A percentile compares a stretch with the other conserved stretches of the same genome.
Evolutionary conservation across 2,113 vertebrate species (phyloP).

Genomic region (Nothoprocta pentlandii): DNA sequence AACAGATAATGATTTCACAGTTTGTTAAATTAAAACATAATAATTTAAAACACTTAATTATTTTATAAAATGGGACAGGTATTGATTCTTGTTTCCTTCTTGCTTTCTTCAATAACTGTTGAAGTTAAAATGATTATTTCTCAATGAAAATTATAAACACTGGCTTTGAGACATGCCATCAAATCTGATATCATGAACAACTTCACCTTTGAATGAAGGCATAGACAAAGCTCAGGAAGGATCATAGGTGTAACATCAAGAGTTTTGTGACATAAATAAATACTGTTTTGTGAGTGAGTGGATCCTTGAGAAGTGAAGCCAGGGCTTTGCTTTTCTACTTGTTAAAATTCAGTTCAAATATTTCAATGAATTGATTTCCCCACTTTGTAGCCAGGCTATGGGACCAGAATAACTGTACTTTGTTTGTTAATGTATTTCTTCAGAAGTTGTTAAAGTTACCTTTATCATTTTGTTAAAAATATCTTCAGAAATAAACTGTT

Average conservation of each 20-base stretch:
- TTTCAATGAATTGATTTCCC: background rate
- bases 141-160: background rate
- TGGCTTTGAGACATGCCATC: background rate
- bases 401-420: background rate
- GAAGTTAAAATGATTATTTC: constrained; percentile 3
- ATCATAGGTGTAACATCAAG: background rate
- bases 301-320: background rate
- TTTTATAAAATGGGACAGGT: background rate
- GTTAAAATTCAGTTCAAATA: background rate
- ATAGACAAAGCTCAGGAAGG: background rate
- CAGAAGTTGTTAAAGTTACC: no score
- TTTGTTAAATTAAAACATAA: background rate
- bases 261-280: background rate
- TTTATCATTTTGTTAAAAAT: background rate
- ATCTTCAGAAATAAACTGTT: background rate
- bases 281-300: background rate
- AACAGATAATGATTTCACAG: background rate
- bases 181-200: background rate
- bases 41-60: background rate
- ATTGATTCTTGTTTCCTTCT: background rate
- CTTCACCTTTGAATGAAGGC: background rate
- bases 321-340: background rate
- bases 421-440: background rate
- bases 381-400: background rate
- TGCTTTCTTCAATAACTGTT: background rate